These are phyloP conservation scores for Triops longicaudatus DNA, from an alignment of 1,140 invertebrate species.

Conservation along the genomic window DNA sequence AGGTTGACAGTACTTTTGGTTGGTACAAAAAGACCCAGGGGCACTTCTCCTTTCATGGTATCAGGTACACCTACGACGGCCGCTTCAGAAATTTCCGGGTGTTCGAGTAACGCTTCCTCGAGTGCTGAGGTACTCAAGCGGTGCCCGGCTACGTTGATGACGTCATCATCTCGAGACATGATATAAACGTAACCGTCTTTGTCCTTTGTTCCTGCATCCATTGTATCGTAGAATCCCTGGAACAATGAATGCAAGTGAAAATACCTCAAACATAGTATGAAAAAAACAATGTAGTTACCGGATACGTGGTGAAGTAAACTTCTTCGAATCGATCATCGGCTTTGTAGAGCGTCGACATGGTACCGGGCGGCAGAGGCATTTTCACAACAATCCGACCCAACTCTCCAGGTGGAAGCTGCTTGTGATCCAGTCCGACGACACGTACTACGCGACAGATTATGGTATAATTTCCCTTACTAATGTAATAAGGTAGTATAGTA, in stretches of 20 bases:
- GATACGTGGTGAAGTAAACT: conserved; percentile 69
- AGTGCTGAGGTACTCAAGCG: conserved; percentile 75
- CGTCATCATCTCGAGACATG: conserved; percentile 81
- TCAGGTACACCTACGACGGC: conserved; percentile 84
- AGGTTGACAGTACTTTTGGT: conserved; percentile 47
- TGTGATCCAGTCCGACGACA: conserved; percentile 60
- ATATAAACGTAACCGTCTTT: conserved; percentile 77
- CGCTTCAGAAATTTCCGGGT: conserved; percentile 70
- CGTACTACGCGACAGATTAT: conserved; percentile 49
- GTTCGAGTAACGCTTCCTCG: conserved; percentile 77
- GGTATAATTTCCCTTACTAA: background rate
- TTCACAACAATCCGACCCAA: conserved; percentile 75
- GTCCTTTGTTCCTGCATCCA: conserved; percentile 83
- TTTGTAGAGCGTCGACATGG: conserved; percentile 68
- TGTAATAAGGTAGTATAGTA: background rate
- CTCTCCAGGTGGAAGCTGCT: conserved; percentile 54
- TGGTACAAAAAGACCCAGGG: conserved; percentile 74
- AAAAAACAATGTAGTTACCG: conserved; percentile 48
- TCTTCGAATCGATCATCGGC: conserved; percentile 71
- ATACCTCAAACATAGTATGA: background rate
- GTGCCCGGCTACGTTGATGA: conserved; percentile 93
- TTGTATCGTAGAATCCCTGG: conserved; percentile 91
- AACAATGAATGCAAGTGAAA: background rate
- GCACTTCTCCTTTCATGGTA: conserved; percentile 77
- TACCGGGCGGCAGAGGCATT: conserved; percentile 78